Percentiles rank a stretch among this genome's conserved stretches.
phyloP scores from a whole-genome alignment of 2,113 vertebrate species.

The Vidua chalybeata region DNA sequence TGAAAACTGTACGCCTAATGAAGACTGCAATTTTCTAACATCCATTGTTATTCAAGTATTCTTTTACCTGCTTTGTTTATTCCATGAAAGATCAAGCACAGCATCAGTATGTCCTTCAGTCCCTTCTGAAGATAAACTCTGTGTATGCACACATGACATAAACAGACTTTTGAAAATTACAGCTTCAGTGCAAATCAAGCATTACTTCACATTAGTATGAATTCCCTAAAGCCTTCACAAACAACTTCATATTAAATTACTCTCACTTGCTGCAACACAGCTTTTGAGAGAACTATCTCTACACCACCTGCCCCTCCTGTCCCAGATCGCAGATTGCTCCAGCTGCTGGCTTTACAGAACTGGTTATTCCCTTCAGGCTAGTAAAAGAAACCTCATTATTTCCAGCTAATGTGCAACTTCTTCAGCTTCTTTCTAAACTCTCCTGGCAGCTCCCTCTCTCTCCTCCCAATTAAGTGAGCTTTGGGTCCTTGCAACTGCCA shows the following conservation, averaged over 20 bases:
- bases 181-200: not conserved
- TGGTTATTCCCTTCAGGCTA: not conserved
- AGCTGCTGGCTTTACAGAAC: not conserved
- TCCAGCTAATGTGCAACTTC: not conserved
- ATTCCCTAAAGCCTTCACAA: not conserved
- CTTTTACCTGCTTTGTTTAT: constrained; percentile 86
- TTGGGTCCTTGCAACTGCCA: not conserved
- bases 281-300: not conserved
- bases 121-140: constrained; percentile 77
- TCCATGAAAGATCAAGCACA: constrained; percentile 96
- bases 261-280: not conserved
- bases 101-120: constrained; percentile 88
- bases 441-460: not conserved
- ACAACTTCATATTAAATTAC: not conserved
- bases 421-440: not conserved
- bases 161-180: not conserved
- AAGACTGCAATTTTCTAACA: not conserved
- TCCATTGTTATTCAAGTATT: not conserved
- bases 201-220: not conserved
- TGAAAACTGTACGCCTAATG: not conserved
- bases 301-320: not conserved
- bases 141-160: constrained; percentile 19
- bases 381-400: not conserved
- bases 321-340: not conserved
- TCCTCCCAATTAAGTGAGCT: not conserved